Conservation (phyloP, 1,140 invertebrate genomes). For the Drosophila nasuta region DNA sequence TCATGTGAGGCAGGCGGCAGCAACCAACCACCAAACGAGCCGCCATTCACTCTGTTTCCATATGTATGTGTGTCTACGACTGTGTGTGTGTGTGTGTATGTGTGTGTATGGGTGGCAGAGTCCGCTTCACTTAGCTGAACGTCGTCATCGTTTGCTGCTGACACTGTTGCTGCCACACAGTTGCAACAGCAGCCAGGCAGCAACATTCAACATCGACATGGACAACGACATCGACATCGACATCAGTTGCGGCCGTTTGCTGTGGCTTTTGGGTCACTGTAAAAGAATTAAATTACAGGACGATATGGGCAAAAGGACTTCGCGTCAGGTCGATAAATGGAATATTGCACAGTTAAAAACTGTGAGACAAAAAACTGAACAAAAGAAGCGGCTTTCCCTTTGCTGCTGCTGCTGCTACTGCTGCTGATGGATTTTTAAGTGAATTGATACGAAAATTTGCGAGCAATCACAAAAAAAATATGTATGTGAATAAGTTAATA, state of each 20-base stretch:
- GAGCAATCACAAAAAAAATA: not conserved
- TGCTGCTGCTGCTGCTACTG: not conserved
- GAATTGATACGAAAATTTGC: not conserved
- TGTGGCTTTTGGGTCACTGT: conserved; percentile 58
- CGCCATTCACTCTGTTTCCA: not conserved
- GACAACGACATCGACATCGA: conserved; percentile 12
- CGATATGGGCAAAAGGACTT: conserved; percentile 7
- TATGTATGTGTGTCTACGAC: not conserved
- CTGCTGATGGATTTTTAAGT: conserved; percentile 3
- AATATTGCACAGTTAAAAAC: conserved; percentile 47
- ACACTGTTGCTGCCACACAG: conserved; percentile 2
- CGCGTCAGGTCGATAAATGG: conserved; percentile 41
- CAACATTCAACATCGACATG: not conserved
- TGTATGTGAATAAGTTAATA: not conserved
- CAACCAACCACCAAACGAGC: conserved; percentile 18
- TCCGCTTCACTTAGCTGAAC: conserved; percentile 34
- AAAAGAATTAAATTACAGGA: conserved; percentile 65
- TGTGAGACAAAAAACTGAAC: conserved; percentile 4
- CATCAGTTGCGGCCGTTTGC: conserved; percentile 13
- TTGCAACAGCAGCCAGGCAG: not conserved
- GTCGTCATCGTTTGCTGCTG: conserved; percentile 39
- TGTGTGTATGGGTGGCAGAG: not conserved
- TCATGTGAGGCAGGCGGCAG: conserved; percentile 10
- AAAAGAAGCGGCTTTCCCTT: not conserved
- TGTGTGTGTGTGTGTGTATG: not conserved